phyloP scores from a whole-genome alignment of 2,113 vertebrate genomes.

The Siphamia tubifer region DNA sequence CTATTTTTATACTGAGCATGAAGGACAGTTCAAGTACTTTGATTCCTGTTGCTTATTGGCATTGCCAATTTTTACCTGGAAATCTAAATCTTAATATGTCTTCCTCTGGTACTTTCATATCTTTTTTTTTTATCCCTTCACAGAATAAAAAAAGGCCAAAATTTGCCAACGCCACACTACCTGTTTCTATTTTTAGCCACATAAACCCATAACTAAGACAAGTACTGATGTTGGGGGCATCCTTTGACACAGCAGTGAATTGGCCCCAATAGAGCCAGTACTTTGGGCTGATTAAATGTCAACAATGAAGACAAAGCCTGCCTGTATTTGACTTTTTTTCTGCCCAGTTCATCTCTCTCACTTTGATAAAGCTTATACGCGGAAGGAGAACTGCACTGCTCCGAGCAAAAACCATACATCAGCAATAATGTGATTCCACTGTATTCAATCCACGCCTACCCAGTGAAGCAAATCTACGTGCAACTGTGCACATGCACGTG shows the following conservation, averaged over 20 bases:
- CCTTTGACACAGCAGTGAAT: conserved; percentile 74
- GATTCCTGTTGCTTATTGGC: conserved; percentile 10
- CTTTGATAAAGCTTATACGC: conserved; percentile 55
- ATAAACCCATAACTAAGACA: conserved; percentile 48
- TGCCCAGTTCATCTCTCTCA: conserved; percentile 47
- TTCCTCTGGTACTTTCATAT: conserved; percentile 4
- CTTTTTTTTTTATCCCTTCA: neutral
- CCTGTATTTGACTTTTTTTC: conserved; percentile 51
- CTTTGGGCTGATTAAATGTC: conserved; percentile 81
- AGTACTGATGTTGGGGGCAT: conserved; percentile 63
- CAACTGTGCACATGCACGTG: conserved; percentile 3
- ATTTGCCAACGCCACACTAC: conserved; percentile 14
- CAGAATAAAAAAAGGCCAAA: conserved; percentile 32
- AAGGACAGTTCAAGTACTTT: conserved; percentile 8
- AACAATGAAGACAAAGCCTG: conserved; percentile 71
- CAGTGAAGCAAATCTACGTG: conserved; percentile 31
- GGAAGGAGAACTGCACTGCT: conserved; percentile 52
- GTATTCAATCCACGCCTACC: conserved; percentile 55
- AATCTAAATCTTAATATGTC: conserved; percentile 31
- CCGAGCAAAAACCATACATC: conserved; percentile 65
- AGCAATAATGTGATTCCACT: conserved; percentile 67
- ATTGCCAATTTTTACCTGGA: conserved; percentile 21
- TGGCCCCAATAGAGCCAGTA: conserved; percentile 72
- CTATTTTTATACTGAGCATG: conserved; percentile 4
- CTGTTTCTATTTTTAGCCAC: conserved; percentile 37